Evolutionary conservation across 2,888 invertebrate genomes (phyloP).

Genomic region (Penaeus monodon): DNA sequence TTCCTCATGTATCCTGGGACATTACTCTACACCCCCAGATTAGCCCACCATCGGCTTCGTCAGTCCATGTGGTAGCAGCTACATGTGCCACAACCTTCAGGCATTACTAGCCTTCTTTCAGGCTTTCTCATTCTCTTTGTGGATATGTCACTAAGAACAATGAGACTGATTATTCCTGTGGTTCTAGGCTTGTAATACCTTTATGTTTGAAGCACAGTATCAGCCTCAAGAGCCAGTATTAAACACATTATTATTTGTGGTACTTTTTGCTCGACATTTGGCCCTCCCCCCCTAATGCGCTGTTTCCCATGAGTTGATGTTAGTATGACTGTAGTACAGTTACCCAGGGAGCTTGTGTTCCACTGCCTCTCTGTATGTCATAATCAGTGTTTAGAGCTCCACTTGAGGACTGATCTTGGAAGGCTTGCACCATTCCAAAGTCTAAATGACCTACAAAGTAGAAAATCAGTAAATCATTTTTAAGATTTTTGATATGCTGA

Average conservation of each 20-base stretch:
- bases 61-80: constrained; percentile 46
- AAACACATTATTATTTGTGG: constrained; percentile 19
- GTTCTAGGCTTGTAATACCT: constrained; percentile 47
- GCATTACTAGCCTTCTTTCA: constrained; percentile 34
- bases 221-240: constrained; percentile 33
- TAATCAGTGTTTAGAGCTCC: no score
- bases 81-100: constrained; percentile 30
- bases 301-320: constrained; percentile 24
- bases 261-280: constrained; percentile 27
- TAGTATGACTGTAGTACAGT: constrained; percentile 18
- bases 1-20: constrained; percentile 42
- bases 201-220: constrained; percentile 25
- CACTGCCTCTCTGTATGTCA: no score
- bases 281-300: constrained; percentile 23
- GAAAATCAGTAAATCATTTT: no score
- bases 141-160: constrained; percentile 23
- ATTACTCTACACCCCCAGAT: constrained; percentile 31
- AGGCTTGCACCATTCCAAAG: no score
- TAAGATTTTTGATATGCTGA: no score
- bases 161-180: constrained; percentile 35
- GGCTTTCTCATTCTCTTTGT: constrained; percentile 8
- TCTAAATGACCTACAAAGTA: no score
- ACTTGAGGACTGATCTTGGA: no score
- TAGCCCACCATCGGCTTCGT: constrained; percentile 31
- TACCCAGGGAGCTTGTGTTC: no score